phyloP scores from a whole-genome alignment of 1,140 invertebrate genomes.

The Procambarus virginalis region DNA sequence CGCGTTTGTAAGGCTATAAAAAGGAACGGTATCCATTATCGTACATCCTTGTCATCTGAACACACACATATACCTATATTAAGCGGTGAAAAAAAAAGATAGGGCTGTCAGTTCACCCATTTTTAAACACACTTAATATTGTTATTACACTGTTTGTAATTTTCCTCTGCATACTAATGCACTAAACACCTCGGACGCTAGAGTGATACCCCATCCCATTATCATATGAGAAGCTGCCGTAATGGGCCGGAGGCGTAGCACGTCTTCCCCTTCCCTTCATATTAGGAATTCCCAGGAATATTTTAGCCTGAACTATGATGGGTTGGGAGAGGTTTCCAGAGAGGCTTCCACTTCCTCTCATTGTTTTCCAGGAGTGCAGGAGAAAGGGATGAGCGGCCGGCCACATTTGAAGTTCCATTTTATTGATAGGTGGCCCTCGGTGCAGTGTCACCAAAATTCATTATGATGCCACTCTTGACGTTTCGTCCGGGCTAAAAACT shows the following conservation, averaged over 20 bases:
- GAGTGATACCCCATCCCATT: neutral
- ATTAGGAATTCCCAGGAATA: slow-evolving; percentile 62
- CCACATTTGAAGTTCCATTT: slow-evolving; percentile 53
- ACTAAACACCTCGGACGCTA: neutral
- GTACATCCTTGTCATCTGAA: no score
- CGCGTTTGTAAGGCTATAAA: no score
- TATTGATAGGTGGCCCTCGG: slow-evolving; percentile 47
- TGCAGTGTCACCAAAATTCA: slow-evolving; percentile 40
- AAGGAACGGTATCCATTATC: neutral
- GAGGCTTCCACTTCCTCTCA: slow-evolving; percentile 41
- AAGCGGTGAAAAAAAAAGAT: no score
- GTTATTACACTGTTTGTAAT: slow-evolving; percentile 15
- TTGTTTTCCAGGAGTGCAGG: slow-evolving; percentile 52
- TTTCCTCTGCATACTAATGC: neutral
- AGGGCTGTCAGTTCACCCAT: no score
- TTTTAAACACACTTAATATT: slow-evolving; percentile 21
- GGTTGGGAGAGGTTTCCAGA: slow-evolving; percentile 18
- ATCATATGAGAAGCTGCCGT: neutral
- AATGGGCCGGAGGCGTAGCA: neutral
- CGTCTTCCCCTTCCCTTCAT: slow-evolving; percentile 23
- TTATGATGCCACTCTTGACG: slow-evolving; percentile 10
- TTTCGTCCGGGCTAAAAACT: slow-evolving; percentile 19
- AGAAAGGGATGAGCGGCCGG: slow-evolving; percentile 51
- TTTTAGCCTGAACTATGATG: slow-evolving; percentile 46
- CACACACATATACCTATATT: neutral